Evolutionary conservation across 2,113 vertebrate genomes (phyloP).

Genomic region (Corythoichthys intestinalis): DNA sequence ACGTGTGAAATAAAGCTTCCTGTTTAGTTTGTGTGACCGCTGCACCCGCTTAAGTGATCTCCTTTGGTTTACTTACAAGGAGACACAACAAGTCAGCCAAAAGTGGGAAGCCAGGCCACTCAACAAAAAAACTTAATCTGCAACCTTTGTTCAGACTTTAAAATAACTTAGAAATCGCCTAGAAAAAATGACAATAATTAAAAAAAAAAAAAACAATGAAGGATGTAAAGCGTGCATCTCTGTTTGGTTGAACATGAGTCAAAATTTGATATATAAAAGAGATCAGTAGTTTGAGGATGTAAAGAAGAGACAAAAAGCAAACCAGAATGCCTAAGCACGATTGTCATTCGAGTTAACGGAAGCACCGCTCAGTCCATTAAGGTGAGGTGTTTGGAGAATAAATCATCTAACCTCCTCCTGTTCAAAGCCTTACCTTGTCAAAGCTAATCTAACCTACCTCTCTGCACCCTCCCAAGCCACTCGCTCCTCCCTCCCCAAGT

Average conservation of each 20-base stretch:
- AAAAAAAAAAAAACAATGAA: slow-evolving; percentile 16
- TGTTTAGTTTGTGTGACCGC: slow-evolving; percentile 65
- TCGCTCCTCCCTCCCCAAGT: slow-evolving; percentile 41
- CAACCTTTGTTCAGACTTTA: background rate
- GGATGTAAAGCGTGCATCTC: slow-evolving; percentile 27
- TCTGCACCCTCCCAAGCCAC: slow-evolving; percentile 33
- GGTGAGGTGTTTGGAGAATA: slow-evolving; percentile 63
- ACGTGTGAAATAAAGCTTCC: slow-evolving; percentile 55
- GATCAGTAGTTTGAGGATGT: slow-evolving; percentile 38
- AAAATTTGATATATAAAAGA: slow-evolving; percentile 19
- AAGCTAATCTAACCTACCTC: slow-evolving; percentile 67
- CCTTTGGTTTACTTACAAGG: slow-evolving; percentile 27
- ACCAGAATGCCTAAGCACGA: slow-evolving; percentile 40
- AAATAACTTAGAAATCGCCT: slow-evolving; percentile 37
- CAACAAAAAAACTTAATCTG: background rate
- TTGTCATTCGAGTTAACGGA: slow-evolving; percentile 59
- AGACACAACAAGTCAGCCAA: slow-evolving; percentile 25
- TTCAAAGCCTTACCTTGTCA: slow-evolving; percentile 71
- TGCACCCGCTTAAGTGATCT: slow-evolving; percentile 41
- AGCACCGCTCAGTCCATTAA: slow-evolving; percentile 59
- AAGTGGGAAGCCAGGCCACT: slow-evolving; percentile 20
- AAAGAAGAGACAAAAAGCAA: slow-evolving; percentile 31
- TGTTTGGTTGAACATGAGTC: slow-evolving; percentile 39
- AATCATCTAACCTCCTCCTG: slow-evolving; percentile 64
- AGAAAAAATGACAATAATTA: slow-evolving; percentile 14